phyloP scores from a whole-genome alignment of 2,797 vertebrate genomes.

The Esox lucius region DNA sequence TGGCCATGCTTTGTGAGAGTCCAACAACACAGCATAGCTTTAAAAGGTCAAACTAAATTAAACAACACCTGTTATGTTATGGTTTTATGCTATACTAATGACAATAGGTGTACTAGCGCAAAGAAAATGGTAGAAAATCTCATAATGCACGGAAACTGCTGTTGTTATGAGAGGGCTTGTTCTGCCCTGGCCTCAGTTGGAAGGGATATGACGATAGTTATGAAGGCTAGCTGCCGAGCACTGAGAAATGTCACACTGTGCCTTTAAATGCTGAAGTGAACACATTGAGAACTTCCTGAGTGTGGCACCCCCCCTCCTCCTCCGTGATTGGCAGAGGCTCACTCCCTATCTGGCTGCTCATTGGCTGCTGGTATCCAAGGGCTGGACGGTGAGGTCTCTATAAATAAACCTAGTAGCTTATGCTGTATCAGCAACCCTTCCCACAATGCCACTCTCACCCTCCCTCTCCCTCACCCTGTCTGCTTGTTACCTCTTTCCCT shows the following conservation, averaged over 20 bases:
- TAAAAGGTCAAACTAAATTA: neutral
- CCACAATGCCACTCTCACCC: slow-evolving; percentile 65
- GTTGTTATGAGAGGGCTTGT: slow-evolving; percentile 7
- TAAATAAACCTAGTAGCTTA: slow-evolving; percentile 80
- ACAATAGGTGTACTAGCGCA: neutral
- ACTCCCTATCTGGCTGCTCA: slow-evolving; percentile 73
- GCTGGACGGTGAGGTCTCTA: slow-evolving; percentile 82
- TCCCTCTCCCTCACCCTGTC: slow-evolving; percentile 31
- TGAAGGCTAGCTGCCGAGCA: slow-evolving; percentile 51
- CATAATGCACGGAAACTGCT: neutral
- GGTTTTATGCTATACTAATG: neutral
- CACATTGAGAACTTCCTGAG: slow-evolving; percentile 78
- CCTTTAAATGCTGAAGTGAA: slow-evolving; percentile 77
- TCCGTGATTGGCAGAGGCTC: slow-evolving; percentile 69
- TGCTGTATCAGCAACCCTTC: slow-evolving; percentile 86
- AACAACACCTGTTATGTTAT: neutral
- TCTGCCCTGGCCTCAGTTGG: slow-evolving; percentile 31
- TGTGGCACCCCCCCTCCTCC: slow-evolving; percentile 69
- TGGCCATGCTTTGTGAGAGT: neutral
- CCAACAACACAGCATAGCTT: neutral
- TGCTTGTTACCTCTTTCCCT: slow-evolving; percentile 45
- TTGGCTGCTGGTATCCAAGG: slow-evolving; percentile 85
- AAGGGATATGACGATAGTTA: slow-evolving; percentile 27
- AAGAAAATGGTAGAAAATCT: neutral
- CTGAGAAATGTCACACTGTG: slow-evolving; percentile 64